Base-by-base conservation (phyloP, 2,797 vertebrate genomes). In the Sparus aurata region DNA sequence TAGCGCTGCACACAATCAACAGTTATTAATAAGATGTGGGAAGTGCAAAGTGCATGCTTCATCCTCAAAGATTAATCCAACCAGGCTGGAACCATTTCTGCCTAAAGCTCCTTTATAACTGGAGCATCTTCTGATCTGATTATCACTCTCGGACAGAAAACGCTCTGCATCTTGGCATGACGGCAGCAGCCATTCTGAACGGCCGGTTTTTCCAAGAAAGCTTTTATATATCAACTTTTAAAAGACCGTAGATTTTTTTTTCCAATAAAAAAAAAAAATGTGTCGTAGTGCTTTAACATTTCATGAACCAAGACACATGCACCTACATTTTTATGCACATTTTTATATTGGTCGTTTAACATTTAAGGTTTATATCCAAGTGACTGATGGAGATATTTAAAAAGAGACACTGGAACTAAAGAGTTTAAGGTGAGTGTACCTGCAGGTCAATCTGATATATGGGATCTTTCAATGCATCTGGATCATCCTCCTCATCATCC, bases 361-460 rank as follows among this genome's bases (percentile, higher is more conserved):
- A 23, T 45, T 23, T 46, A 1, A n/a, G 46, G 27, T 50, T 50
- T 50, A 30, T 13, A 47, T 25, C 1, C 2, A 27, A 22, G 41
- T n/a, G 27, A 72, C 38, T 61, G 18, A 79, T 57, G 13, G 12
- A 63, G 34, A 46, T 12, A n/a, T 12, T 13, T 38, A 3, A 60
- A 27, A 47, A 17, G 41, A 45, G 3, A 62, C 6, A 17, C 0
- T 41, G 0, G 46, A 76, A 52, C 27, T 18, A 49, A 22, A 38
- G 47, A 20, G 18, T 49, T 68, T 5, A 45, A 54, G 34, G 10
- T 30, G 5, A 3, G 23, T 46, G 34, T 94, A 99, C 98, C 97
- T 99, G 98, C 69, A 99, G 94, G 75, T 99, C 98, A 86, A 99
- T 97, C 93, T 96, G 98, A 91, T 99, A 98, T 82, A 99, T 96